A percentile compares a stretch with the other conserved stretches of the same genome.
Evolutionary conservation across 2,797 vertebrate genomes (phyloP).

Genomic region (Enteromius afrohamiltoni): DNA sequence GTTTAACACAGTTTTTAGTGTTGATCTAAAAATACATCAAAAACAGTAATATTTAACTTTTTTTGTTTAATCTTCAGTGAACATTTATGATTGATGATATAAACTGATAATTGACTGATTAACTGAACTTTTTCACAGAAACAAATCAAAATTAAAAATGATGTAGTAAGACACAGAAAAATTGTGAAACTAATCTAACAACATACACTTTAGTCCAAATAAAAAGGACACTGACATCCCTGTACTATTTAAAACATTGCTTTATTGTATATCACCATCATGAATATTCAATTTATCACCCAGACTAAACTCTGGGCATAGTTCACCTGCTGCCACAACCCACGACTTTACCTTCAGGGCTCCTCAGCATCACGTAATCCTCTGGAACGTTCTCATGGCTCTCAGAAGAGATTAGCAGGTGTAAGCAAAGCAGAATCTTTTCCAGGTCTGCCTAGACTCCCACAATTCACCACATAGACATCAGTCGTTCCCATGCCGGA

Average conservation of each 20-base stretch:
- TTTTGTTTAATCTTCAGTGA: not conserved
- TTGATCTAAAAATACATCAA: not conserved
- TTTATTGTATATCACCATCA: not conserved
- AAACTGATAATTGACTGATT: not conserved
- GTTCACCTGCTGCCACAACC: not conserved
- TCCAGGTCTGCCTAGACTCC: conserved; percentile 49
- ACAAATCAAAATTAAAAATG: not conserved
- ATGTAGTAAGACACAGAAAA: not conserved
- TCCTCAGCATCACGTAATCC: conserved; percentile 52
- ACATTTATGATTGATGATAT: not conserved
- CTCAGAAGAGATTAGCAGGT: conserved; percentile 71
- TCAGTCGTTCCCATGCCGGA: conserved; percentile 74
- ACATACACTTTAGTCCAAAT: not conserved
- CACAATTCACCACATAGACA: conserved; percentile 68
- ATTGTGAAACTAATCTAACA: not conserved
- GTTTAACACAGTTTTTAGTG: not conserved
- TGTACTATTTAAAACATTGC: not conserved
- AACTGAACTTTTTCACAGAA: conserved; percentile 4
- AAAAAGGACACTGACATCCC: not conserved
- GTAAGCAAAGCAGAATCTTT: conserved; percentile 56
- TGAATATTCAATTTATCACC: conserved; percentile 1
- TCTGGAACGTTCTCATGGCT: conserved; percentile 67
- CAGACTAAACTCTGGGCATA: not conserved
- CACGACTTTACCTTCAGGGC: conserved; percentile 7
- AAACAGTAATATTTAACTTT: not conserved